Evolutionary conservation across 92 coral and sea anemone species (phyloP).

Genomic region (Porites rus): DNA sequence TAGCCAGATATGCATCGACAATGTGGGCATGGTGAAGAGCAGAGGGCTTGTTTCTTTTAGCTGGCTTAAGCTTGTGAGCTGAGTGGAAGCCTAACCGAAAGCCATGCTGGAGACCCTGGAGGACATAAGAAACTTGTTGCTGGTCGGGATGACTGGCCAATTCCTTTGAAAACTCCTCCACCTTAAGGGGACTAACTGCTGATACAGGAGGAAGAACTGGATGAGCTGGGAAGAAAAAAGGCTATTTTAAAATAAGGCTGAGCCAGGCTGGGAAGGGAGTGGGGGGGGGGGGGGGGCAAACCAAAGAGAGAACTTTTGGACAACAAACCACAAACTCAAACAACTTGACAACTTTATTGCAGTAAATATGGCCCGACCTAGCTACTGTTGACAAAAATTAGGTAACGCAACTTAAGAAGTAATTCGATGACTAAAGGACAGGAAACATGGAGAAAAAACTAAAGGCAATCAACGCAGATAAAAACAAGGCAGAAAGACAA

Average conservation of each 20-base stretch:
- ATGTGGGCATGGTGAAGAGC: slow-evolving; percentile 48
- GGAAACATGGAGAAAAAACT: neutral
- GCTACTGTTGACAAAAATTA: neutral
- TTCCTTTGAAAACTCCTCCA: slow-evolving; percentile 16
- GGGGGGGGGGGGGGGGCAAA: neutral
- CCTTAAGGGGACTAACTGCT: slow-evolving; percentile 7
- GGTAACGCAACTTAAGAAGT: neutral
- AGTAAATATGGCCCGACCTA: neutral
- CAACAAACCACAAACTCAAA: slow-evolving; percentile 4
- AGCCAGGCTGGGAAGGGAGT: neutral
- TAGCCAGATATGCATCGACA: slow-evolving; percentile 39
- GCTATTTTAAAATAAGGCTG: neutral
- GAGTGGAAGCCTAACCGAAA: slow-evolving; percentile 37
- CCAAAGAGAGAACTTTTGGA: slow-evolving; percentile 9
- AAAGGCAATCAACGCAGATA: neutral
- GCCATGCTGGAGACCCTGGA: slow-evolving; percentile 38
- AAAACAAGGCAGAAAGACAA: no score
- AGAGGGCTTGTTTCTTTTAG: slow-evolving; percentile 50
- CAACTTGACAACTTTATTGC: slow-evolving; percentile 12
- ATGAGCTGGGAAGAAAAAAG: neutral
- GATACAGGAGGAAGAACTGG: neutral
- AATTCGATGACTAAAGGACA: neutral
- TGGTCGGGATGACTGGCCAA: slow-evolving; percentile 32
- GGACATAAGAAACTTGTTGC: slow-evolving; percentile 22
- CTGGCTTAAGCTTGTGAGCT: slow-evolving; percentile 18